Base-by-base conservation (phyloP, 2,113 vertebrate genomes). In the Boulengeromyrus knoepffleri region DNA sequence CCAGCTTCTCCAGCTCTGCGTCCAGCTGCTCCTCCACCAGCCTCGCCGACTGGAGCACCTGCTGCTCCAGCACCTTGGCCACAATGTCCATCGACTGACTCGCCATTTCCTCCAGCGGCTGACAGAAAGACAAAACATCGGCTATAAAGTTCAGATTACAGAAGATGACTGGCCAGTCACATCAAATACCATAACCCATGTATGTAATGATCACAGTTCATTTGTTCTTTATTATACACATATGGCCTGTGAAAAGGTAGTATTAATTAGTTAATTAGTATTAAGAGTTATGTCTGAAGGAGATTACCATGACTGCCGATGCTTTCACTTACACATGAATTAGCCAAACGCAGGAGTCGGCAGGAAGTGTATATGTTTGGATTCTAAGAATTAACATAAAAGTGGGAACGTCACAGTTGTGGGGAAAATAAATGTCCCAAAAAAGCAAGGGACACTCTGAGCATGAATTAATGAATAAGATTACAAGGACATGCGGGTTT, bases 11-110 rank as follows among this genome's bases (percentile, higher is more conserved):
- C 90, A 99, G 86, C 94, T 99, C 96, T 15, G 97, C 94, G 93
- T 99, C 98, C 92, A 99, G 94, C 90, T 97, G 96, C 90, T 98
- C 97, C 92, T 99, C 98, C 77, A 97, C 96, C 89, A 97, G 86
- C 90, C 96, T 96, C n/a, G 97, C 92, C 0, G 97, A 96, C 91
- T 98, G 97, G 91, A 98, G 95, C 89, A 98, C 93, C 88, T 97
- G 96, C 92, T 96, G 96, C 93, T 99, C 97, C 92, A 99, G 90
- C 88, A 96, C 97, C 93, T 99, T 98, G 0, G 97, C 91, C 89
- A 98, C 92, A 90, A 98, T 95, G 9, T 97, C 97, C 53, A 97
- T 94, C 84, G 97, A 93, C 27, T 96, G 95, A 91, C 95, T 95
- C 89, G 97, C 97, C 98, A 99, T 99, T 90, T 19, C 19, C 21